Evolutionary conservation across 1,140 invertebrate species (phyloP).

Genomic region (Leptoteleia sp.): DNA sequence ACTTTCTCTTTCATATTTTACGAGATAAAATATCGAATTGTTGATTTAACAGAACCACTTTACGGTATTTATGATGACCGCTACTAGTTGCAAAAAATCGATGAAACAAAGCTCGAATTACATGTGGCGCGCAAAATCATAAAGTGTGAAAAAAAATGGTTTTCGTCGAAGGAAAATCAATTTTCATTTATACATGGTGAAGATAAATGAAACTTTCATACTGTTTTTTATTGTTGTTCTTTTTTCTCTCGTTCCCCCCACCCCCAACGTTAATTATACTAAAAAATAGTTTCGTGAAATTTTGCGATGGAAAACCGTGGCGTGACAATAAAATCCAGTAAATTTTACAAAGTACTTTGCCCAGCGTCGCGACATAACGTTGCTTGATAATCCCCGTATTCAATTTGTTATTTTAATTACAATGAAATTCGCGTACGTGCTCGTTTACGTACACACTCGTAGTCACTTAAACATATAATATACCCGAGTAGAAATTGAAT

Average conservation of each 20-base stretch:
- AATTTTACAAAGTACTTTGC: conserved; percentile 37
- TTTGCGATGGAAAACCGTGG: conserved; percentile 26
- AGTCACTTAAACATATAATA: too few relatives aligned
- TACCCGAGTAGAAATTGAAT: too few relatives aligned
- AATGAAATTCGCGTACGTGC: conserved; percentile 30
- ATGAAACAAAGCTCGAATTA: conserved; percentile 33
- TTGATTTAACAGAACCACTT: too few relatives aligned
- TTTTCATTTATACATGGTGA: conserved; percentile 19
- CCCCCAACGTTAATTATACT: conserved; percentile 28
- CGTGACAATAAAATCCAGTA: conserved; percentile 33
- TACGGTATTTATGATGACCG: too few relatives aligned
- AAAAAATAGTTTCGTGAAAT: conserved; percentile 17
- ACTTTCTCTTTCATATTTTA: too few relatives aligned
- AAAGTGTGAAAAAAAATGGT: conserved; percentile 24
- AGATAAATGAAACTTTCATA: conserved; percentile 1
- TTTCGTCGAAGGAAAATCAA: conserved; percentile 12
- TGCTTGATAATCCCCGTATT: conserved; percentile 24
- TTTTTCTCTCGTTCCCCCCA: too few relatives aligned
- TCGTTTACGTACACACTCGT: too few relatives aligned
- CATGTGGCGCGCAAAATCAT: conserved; percentile 14
- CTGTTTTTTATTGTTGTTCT: too few relatives aligned
- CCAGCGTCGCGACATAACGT: conserved; percentile 15
- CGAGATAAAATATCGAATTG: too few relatives aligned
- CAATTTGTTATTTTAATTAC: conserved; percentile 47
- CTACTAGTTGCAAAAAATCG: conserved; percentile 20